Percentiles rank a stretch among this genome's conserved stretches.
These are phyloP conservation scores for Drosophila setifemur DNA, from an alignment of 1,140 invertebrate species.

Conservation along the genomic window DNA sequence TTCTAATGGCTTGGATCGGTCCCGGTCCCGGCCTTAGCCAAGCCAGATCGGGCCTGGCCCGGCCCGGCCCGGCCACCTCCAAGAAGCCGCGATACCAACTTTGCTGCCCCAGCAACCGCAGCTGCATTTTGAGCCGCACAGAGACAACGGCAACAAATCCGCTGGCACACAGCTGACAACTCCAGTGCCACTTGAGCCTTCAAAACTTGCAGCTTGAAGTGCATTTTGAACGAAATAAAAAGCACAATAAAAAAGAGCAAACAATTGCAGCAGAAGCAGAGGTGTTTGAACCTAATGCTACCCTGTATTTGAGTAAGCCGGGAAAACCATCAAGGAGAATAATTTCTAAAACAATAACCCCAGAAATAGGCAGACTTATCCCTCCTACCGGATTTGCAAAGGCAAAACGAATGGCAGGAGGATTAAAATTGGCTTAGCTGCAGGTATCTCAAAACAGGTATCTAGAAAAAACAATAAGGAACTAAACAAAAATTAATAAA, in stretches of 20 bases:
- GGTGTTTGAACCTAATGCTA: not conserved
- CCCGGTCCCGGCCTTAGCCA: too few species aligned
- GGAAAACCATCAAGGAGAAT: too few species aligned
- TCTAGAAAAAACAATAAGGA: too few species aligned
- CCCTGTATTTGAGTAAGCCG: not conserved
- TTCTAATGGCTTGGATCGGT: conserved; percentile 68
- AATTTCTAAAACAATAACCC: too few species aligned
- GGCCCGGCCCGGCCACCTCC: conserved; percentile 23
- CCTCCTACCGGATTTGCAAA: too few species aligned
- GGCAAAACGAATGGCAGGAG: too few species aligned
- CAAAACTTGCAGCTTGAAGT: conserved; percentile 71
- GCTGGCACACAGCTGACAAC: conserved; percentile 65
- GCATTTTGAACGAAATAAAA: conserved; percentile 51
- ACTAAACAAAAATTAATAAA: too few species aligned
- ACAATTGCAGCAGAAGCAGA: conserved; percentile 4
- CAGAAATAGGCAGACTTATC: too few species aligned
- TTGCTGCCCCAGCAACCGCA: conserved; percentile 2
- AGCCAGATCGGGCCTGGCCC: not conserved
- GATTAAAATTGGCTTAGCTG: too few species aligned
- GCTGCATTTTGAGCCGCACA: conserved; percentile 44
- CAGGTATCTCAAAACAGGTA: too few species aligned
- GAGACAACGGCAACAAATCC: conserved; percentile 14
- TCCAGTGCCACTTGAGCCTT: conserved; percentile 69
- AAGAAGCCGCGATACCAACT: conserved; percentile 19
- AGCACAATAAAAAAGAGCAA: conserved; percentile 29